Evolutionary conservation across 2,888 invertebrate genomes (phyloP).

Genomic region (Erannis defoliaria): DNA sequence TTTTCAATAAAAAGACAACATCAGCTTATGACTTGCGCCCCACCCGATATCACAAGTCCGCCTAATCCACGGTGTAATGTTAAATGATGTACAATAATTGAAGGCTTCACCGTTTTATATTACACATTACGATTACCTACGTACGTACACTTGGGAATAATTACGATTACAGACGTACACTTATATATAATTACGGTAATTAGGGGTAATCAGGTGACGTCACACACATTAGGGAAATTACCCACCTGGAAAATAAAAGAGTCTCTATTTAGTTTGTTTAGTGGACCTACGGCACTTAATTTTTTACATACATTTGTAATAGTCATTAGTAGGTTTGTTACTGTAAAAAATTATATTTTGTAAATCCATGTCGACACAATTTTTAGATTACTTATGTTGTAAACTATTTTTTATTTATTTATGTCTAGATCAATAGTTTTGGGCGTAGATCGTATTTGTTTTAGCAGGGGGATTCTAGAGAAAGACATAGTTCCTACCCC

Average conservation of each 20-base stretch:
- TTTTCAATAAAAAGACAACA: neutral
- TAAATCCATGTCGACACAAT: too few species aligned
- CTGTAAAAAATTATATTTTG: too few species aligned
- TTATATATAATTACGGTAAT: slow-evolving; percentile 45
- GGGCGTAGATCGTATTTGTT: too few species aligned
- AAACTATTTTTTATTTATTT: too few species aligned
- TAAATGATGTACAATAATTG: slow-evolving; percentile 42
- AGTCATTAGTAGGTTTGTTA: too few species aligned
- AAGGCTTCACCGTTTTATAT: slow-evolving; percentile 43
- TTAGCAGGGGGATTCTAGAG: too few species aligned
- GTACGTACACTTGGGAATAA: slow-evolving; percentile 41
- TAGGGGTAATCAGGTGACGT: slow-evolving; percentile 45
- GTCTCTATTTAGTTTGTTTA: slow-evolving; percentile 10
- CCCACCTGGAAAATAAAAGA: slow-evolving; percentile 25
- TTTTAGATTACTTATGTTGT: too few species aligned
- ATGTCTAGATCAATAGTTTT: too few species aligned
- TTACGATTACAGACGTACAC: slow-evolving; percentile 38
- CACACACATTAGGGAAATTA: slow-evolving; percentile 33
- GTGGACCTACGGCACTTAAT: neutral
- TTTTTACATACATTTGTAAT: slow-evolving; percentile 1
- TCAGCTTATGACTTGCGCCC: slow-evolving; percentile 16
- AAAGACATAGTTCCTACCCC: too few species aligned
- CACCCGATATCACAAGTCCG: slow-evolving; percentile 16
- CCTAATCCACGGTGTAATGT: slow-evolving; percentile 35
- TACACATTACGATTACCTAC: slow-evolving; percentile 43